Conservation (phyloP, 2,888 invertebrate species). For the Noctua janthina region DNA sequence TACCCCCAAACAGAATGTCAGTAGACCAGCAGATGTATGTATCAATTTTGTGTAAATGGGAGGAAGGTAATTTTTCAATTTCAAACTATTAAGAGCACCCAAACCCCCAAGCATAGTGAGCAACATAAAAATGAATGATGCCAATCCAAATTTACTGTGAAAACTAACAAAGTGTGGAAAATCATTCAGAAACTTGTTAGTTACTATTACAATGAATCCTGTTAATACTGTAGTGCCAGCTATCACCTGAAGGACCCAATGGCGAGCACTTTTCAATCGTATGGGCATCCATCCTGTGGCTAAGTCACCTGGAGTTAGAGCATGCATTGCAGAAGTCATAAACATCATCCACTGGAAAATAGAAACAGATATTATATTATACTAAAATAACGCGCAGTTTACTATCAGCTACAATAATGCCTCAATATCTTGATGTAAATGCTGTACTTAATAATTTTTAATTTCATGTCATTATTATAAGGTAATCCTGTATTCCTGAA, state of each 20-base stretch:
- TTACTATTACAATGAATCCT: constrained; percentile 85
- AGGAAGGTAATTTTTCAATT: constrained; percentile 84
- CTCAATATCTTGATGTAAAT: not conserved
- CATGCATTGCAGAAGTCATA: constrained; percentile 87
- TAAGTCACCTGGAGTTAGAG: constrained; percentile 86
- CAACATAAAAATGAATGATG: constrained; percentile 83
- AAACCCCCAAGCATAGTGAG: constrained; percentile 85
- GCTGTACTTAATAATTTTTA: not conserved
- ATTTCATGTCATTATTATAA: too few relatives aligned
- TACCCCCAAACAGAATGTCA: constrained; percentile 84
- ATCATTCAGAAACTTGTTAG: constrained; percentile 82
- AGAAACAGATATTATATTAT: constrained; percentile 4
- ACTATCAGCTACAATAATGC: not conserved
- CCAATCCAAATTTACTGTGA: constrained; percentile 86
- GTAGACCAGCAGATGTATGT: constrained; percentile 83
- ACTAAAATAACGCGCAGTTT: not conserved
- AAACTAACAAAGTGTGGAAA: constrained; percentile 82
- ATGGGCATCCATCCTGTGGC: constrained; percentile 90
- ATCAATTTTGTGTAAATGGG: constrained; percentile 87
- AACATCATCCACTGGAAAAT: constrained; percentile 86
- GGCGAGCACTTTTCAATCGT: constrained; percentile 85
- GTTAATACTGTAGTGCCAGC: constrained; percentile 76
- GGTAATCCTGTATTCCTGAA: not conserved
- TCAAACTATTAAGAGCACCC: constrained; percentile 85
- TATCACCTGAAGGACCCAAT: constrained; percentile 86